phyloP scores from a whole-genome alignment of 2,113 vertebrate species.

The Atractosteus spatula region DNA sequence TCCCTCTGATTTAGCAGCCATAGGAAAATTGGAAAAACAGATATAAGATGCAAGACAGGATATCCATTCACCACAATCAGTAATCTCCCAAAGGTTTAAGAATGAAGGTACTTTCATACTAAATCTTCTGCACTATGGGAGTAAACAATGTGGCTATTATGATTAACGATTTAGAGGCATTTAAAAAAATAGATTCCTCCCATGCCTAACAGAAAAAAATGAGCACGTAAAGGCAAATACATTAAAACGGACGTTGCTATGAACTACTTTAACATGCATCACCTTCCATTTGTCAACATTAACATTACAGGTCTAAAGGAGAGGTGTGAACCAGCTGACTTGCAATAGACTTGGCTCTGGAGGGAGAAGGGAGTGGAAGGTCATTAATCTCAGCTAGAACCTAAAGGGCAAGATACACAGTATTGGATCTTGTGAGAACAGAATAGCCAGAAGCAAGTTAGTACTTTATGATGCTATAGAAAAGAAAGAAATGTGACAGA shows the following conservation, averaged over 20 bases:
- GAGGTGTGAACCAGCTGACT: constrained; percentile 26
- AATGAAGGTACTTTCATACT: constrained; percentile 40
- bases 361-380: constrained; percentile 25
- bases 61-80: constrained; percentile 35
- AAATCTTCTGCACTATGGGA: constrained; percentile 22
- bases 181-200: constrained; percentile 65
- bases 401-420: constrained; percentile 9
- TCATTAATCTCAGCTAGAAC: constrained; percentile 45
- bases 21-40: not conserved
- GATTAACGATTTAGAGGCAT: constrained; percentile 60
- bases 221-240: constrained; percentile 65
- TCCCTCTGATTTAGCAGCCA: constrained; percentile 1
- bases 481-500: not conserved
- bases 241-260: constrained; percentile 50
- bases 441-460: not conserved
- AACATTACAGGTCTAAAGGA: constrained; percentile 32
- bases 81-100: constrained; percentile 26
- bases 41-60: constrained; percentile 25
- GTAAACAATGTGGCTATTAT: constrained; percentile 34
- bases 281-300: constrained; percentile 63
- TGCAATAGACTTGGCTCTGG: constrained; percentile 30
- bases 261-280: constrained; percentile 57
- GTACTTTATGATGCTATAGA: not conserved
- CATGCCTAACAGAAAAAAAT: constrained; percentile 62
- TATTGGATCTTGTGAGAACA: not conserved